A percentile compares a stretch with the other conserved stretches of the same genome.
Evolutionary conservation across 2,888 invertebrate species (phyloP).

Genomic region (Odontomyia ornata): DNA sequence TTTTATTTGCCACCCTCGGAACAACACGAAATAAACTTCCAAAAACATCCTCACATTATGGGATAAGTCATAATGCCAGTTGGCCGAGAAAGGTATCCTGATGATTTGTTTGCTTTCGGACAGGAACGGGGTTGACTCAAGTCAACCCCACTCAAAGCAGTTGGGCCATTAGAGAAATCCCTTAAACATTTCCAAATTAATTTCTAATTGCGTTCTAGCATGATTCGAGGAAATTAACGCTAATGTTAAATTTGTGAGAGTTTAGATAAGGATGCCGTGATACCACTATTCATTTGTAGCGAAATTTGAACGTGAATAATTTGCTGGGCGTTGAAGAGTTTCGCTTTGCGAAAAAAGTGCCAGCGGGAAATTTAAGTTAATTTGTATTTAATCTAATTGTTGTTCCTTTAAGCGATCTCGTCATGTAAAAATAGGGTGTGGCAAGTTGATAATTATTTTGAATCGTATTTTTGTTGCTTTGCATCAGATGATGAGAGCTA

Average conservation of each 20-base stretch:
- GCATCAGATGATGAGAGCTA: neutral
- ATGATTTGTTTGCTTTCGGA: no score
- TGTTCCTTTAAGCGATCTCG: neutral
- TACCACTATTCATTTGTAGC: constrained; percentile 34
- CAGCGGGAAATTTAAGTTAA: neutral
- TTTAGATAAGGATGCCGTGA: constrained; percentile 51
- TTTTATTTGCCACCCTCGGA: neutral
- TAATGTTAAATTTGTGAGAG: constrained; percentile 50
- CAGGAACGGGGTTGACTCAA: no score
- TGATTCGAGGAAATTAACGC: constrained; percentile 49
- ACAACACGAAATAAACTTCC: neutral
- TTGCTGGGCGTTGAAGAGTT: neutral
- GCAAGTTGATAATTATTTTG: neutral
- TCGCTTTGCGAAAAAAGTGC: neutral
- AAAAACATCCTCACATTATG: no score
- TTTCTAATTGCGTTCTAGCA: constrained; percentile 51
- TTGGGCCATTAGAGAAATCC: constrained; percentile 41
- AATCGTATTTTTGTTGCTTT: neutral
- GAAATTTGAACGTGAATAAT: constrained; percentile 47
- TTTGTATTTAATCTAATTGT: neutral
- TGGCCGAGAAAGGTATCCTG: no score
- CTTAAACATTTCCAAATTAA: constrained; percentile 51
- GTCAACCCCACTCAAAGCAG: constrained; percentile 15
- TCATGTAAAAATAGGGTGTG: neutral
- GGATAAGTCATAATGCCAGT: no score